phyloP scores from a whole-genome alignment of 2,113 vertebrate species.

The Sigmodon hispidus region DNA sequence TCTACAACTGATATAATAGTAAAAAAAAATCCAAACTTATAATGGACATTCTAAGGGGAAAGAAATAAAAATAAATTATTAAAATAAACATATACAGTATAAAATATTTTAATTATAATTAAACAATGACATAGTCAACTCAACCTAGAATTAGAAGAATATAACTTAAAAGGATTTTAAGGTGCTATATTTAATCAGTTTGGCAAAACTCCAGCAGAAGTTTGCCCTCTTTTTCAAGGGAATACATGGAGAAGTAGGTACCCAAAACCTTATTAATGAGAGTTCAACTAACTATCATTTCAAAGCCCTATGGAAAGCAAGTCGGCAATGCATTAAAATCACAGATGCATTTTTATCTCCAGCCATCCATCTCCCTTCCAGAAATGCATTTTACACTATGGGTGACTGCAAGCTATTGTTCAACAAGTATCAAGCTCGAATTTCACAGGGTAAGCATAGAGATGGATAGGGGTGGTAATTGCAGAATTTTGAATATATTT shows the following conservation, averaged over 20 bases:
- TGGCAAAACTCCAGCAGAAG: background rate
- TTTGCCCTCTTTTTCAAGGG: background rate
- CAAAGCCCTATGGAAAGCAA: background rate
- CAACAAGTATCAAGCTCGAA: background rate
- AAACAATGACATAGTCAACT: background rate
- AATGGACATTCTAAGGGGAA: background rate
- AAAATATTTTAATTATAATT: constrained; percentile 19
- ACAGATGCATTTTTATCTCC: background rate
- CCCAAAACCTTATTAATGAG: background rate
- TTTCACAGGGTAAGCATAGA: background rate
- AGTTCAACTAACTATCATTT: background rate
- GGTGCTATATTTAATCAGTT: background rate
- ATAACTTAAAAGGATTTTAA: background rate
- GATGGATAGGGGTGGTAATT: background rate
- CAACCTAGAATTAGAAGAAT: background rate
- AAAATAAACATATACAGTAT: background rate
- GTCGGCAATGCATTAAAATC: background rate
- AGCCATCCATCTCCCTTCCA: background rate
- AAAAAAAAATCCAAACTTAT: background rate
- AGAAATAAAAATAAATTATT: background rate
- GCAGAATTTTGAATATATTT: background rate
- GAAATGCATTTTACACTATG: background rate
- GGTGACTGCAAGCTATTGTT: background rate
- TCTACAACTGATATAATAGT: background rate
- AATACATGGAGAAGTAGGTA: background rate